A percentile compares a stretch with the other conserved stretches of the same genome.
These are phyloP conservation scores for Epistrophe eligans DNA, from an alignment of 2,888 invertebrate genomes.

Conservation along the genomic window DNA sequence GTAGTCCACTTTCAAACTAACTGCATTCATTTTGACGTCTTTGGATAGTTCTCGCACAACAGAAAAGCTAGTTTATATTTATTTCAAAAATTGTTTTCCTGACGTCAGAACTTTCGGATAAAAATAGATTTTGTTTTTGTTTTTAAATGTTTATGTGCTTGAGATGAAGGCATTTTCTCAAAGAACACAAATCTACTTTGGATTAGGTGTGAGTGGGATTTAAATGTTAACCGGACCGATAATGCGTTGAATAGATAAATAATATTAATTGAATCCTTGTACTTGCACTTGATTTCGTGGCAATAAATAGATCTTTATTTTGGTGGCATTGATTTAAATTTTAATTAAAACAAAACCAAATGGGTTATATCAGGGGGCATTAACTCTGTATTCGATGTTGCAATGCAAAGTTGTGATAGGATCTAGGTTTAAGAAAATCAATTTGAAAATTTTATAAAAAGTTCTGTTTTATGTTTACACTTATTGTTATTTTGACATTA, in stretches of 20 bases:
- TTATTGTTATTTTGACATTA: too few species aligned
- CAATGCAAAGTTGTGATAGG: background rate
- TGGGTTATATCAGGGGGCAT: background rate
- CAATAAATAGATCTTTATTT: constrained; percentile 26
- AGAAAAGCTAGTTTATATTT: background rate
- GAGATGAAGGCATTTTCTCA: constrained; percentile 19
- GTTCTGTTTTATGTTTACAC: too few species aligned
- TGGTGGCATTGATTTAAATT: background rate
- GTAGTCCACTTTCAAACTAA: background rate
- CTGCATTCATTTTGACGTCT: background rate
- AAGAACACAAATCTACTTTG: constrained; percentile 11
- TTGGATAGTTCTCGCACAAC: background rate
- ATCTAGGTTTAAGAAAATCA: background rate
- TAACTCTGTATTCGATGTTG: background rate
- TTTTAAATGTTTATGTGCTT: background rate
- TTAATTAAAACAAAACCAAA: background rate
- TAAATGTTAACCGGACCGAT: background rate
- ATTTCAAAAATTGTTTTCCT: background rate
- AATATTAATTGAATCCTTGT: constrained; percentile 46
- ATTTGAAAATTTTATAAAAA: background rate
- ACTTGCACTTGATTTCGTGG: constrained; percentile 43
- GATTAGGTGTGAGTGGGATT: constrained; percentile 8
- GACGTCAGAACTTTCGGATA: background rate
- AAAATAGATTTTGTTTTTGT: constrained; percentile 36
- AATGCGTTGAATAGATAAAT: constrained; percentile 21